Base-by-base conservation (phyloP, 2,888 invertebrate genomes). In the Cetonia aurata region DNA sequence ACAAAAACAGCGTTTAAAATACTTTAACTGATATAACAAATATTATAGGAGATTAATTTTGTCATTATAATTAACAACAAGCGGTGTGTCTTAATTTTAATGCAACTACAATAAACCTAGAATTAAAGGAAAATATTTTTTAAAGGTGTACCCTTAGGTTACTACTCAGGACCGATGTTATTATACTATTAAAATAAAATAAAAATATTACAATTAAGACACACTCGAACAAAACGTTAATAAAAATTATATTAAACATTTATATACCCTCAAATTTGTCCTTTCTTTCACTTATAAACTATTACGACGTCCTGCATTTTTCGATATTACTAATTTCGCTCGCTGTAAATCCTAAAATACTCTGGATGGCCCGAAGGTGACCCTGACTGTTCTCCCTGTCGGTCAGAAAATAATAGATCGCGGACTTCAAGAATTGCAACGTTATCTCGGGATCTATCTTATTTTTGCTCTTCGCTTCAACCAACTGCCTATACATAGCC, bases 391-490 rank as follows among this genome's bases (percentile, higher is more conserved):
- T 95, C 82, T 96, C 95, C 77, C 92, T 92, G 82, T 96, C 96
- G 1, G 96, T 94, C 71, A 96, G 87, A 85, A 96, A 96, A 83
- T 96, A 96, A 84, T 95, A 96, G 79, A 96, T 90, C 67, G 96
- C 96, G 73, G 96, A 96, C 85, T 96, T 96, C 74, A 96, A 89
- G 86, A 96, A 96, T 84, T 95, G 95, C 80, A 96, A 86, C 17
- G 95, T 96, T 75, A 96, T 92, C 85, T 95, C 95, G n/a, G 96
- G 95, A 86, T 96, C 96, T 70, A 94, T 90, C 77, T 88, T 89
- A 76, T 89, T 89, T 83, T 90, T 91, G 82, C 86, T 90, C 84
- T 92, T 92, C 75, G 93, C 91, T 84, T 93, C 93, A 83, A 93
- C 88, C 80, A 94, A 88, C 82, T 93, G 92, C 80, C 93, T 90